A percentile compares a stretch with the other conserved stretches of the same genome.
phyloP scores from a whole-genome alignment of 2,888 invertebrate genomes.

The Caenorhabditis sp. region DNA sequence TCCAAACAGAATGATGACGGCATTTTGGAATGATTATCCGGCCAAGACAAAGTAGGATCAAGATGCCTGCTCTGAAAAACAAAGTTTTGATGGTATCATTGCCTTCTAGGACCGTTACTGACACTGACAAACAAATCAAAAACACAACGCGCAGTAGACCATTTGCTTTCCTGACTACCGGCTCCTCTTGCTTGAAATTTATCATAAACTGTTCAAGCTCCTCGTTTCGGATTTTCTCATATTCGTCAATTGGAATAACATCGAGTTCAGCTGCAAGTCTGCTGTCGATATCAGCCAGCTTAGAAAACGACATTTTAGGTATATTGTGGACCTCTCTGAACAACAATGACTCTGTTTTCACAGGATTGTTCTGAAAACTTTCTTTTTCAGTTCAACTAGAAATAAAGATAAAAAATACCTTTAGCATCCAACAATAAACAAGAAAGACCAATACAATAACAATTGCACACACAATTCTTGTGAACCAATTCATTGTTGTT shows the following conservation, averaged over 20 bases:
- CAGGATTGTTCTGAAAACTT: slow-evolving; percentile 33
- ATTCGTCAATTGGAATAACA: slow-evolving; percentile 16
- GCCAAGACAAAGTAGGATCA: neutral
- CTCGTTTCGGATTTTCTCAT: slow-evolving; percentile 7
- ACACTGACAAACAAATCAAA: slow-evolving; percentile 16
- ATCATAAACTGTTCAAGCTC: neutral
- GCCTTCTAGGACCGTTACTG: neutral
- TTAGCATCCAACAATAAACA: slow-evolving; percentile 27
- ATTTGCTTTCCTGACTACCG: neutral
- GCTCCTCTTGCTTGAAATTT: neutral
- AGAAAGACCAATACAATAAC: neutral
- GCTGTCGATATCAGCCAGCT: slow-evolving; percentile 37
- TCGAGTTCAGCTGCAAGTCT: slow-evolving; percentile 28
- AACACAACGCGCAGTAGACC: neutral
- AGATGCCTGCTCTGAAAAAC: slow-evolving; percentile 19
- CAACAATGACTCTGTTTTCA: neutral
- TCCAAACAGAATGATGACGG: neutral
- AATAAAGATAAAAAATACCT: too few relatives aligned
- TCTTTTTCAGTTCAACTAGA: too few relatives aligned
- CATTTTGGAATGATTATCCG: neutral
- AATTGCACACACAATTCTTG: neutral
- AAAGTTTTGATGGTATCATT: neutral
- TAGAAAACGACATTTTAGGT: slow-evolving; percentile 42
- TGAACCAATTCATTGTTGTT: neutral
- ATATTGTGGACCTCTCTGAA: slow-evolving; percentile 27